Percentiles rank a stretch among this genome's conserved stretches.
Evolutionary conservation across 2,797 vertebrate species (phyloP).

Genomic region (Argya squamiceps): DNA sequence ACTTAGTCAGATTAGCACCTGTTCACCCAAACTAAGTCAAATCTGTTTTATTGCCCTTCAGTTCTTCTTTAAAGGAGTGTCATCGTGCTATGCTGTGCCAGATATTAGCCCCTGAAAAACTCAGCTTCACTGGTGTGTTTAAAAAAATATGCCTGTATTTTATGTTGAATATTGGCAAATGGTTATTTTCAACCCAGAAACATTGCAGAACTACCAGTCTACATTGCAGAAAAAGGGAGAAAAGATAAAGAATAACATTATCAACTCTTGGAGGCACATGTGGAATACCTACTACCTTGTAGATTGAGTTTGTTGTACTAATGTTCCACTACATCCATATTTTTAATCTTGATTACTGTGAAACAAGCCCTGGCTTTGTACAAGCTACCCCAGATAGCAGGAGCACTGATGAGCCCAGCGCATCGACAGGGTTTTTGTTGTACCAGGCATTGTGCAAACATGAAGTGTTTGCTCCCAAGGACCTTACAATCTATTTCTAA

Average conservation of each 20-base stretch:
- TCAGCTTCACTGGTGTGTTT: background rate
- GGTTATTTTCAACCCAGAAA: background rate
- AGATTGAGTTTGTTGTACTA: background rate
- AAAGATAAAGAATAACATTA: background rate
- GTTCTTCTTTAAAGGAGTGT: background rate
- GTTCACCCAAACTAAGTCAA: background rate
- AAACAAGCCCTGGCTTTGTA: background rate
- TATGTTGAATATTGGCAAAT: background rate
- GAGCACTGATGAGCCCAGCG: background rate
- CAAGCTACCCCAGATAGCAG: background rate
- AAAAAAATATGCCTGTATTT: background rate
- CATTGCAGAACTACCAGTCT: background rate
- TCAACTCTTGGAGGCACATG: background rate
- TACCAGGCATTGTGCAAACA: background rate
- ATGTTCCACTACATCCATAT: background rate
- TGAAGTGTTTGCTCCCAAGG: background rate
- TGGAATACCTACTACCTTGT: background rate
- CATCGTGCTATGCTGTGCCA: background rate
- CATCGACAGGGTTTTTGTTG: background rate
- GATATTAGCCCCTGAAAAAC: background rate
- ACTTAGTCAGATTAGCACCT: background rate
- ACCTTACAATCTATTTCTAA: constrained; percentile 10
- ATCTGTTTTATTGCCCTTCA: background rate
- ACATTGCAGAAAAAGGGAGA: background rate
- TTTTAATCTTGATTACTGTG: background rate